Evolutionary conservation across 2,888 invertebrate species (phyloP).

Genomic region (Galerucella calmariensis): DNA sequence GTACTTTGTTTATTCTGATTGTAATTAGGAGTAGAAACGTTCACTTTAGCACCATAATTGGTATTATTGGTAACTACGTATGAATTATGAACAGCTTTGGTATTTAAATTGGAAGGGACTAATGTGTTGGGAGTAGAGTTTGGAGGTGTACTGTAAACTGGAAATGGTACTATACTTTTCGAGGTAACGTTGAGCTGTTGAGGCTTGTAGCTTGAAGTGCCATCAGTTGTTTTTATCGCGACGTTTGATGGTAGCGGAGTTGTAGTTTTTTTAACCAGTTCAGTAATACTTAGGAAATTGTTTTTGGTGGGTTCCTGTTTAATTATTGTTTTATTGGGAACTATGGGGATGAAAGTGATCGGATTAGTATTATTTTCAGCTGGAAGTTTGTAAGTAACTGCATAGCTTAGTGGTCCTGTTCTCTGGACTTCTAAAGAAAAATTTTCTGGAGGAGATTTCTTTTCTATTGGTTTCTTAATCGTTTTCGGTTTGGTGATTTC

Average conservation of each 20-base stretch:
- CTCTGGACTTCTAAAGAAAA: conserved; percentile 1
- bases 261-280: background rate
- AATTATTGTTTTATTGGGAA: background rate
- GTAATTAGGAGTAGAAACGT: background rate
- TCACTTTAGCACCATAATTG: background rate
- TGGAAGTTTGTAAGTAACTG: conserved; percentile 10
- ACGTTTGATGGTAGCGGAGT: too few relatives aligned
- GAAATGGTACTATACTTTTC: background rate
- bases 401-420: background rate
- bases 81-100: background rate
- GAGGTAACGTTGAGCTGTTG: background rate
- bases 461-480: background rate
- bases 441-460: background rate
- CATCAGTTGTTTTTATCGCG: background rate
- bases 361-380: background rate
- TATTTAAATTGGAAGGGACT: background rate
- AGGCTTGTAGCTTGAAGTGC: background rate
- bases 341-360: background rate
- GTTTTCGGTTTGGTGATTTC: too few relatives aligned
- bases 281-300: background rate
- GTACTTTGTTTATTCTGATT: background rate
- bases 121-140: background rate
- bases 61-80: background rate
- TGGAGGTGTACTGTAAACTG: background rate
- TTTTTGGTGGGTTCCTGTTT: background rate